phyloP scores from a whole-genome alignment of 1,140 invertebrate species.

The Holcopasites calliopsidis region DNA sequence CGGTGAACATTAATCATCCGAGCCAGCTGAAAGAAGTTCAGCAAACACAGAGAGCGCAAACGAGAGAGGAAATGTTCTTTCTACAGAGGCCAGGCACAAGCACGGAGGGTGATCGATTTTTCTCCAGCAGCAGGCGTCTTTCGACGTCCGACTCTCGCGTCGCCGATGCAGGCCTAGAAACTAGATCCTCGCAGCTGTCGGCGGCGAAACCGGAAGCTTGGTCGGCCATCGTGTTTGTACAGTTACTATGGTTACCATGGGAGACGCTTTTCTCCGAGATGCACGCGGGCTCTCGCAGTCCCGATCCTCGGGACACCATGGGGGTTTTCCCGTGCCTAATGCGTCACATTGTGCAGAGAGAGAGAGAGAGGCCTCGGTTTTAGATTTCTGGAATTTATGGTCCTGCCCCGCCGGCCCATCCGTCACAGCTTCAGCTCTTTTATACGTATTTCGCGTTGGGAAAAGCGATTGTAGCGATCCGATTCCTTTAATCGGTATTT shows the following conservation, averaged over 20 bases:
- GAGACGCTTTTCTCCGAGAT: slow-evolving; percentile 72
- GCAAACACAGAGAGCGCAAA: slow-evolving; percentile 1
- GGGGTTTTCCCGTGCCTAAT: slow-evolving; percentile 67
- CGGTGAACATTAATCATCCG: slow-evolving; percentile 44
- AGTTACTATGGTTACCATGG: slow-evolving; percentile 77
- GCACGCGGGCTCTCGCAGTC: slow-evolving; percentile 20
- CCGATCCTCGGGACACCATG: slow-evolving; percentile 48
- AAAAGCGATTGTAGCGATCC: neutral
- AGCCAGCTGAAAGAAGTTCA: neutral
- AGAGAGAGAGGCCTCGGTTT: slow-evolving; percentile 69
- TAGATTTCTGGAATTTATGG: slow-evolving; percentile 77
- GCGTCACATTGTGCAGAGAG: slow-evolving; percentile 67
- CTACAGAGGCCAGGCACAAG: neutral
- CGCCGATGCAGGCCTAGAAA: slow-evolving; percentile 68
- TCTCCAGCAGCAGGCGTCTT: slow-evolving; percentile 1
- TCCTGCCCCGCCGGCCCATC: neutral
- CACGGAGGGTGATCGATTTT: slow-evolving; percentile 14
- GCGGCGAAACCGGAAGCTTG: slow-evolving; percentile 76
- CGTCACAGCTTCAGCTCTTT: slow-evolving; percentile 62
- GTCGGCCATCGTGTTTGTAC: slow-evolving; percentile 79
- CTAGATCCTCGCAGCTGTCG: slow-evolving; percentile 78
- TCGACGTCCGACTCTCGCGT: neutral
- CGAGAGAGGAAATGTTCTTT: neutral
- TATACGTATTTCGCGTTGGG: neutral
- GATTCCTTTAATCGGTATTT: slow-evolving; percentile 72